These are phyloP conservation scores for Cynaeus angustus DNA, from an alignment of 2,888 invertebrate genomes.

Conservation along the genomic window DNA sequence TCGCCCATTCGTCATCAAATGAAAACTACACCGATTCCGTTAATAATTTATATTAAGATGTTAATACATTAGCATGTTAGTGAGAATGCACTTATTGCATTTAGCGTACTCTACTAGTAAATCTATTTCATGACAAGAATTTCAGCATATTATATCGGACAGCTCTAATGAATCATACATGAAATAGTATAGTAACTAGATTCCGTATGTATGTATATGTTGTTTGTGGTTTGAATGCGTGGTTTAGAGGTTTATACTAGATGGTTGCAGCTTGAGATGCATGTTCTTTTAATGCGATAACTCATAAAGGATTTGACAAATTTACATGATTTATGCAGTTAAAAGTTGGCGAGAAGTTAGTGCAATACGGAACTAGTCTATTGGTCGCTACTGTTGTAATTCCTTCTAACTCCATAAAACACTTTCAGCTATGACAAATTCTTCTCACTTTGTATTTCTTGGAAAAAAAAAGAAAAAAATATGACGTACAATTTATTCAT, in stretches of 20 bases:
- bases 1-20: too few relatives aligned
- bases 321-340: conserved; percentile 46
- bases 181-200: conserved; percentile 47
- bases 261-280: conserved; percentile 32
- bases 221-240: conserved; percentile 41
- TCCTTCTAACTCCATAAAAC: conserved; percentile 12
- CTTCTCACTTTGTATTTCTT: conserved; percentile 25
- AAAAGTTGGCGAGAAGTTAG: conserved; percentile 36
- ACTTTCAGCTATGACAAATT: conserved; percentile 20
- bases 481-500: conserved; percentile 26
- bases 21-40: too few relatives aligned
- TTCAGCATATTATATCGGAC: conserved; percentile 37
- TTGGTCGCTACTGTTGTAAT: conserved; percentile 8
- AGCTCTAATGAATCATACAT: conserved; percentile 41
- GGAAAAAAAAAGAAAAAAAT: conserved; percentile 26
- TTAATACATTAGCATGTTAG: neutral
- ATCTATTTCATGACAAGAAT: conserved; percentile 14
- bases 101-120: neutral
- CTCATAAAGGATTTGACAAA: conserved; percentile 45
- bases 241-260: conserved; percentile 36
- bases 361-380: conserved; percentile 22
- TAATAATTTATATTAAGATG: neutral
- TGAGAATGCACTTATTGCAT: neutral
- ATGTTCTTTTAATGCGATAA: conserved; percentile 45
- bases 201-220: conserved; percentile 41